These are phyloP conservation scores for Vollenhovia emeryi DNA, from an alignment of 1,140 invertebrate species.

Conservation along the genomic window DNA sequence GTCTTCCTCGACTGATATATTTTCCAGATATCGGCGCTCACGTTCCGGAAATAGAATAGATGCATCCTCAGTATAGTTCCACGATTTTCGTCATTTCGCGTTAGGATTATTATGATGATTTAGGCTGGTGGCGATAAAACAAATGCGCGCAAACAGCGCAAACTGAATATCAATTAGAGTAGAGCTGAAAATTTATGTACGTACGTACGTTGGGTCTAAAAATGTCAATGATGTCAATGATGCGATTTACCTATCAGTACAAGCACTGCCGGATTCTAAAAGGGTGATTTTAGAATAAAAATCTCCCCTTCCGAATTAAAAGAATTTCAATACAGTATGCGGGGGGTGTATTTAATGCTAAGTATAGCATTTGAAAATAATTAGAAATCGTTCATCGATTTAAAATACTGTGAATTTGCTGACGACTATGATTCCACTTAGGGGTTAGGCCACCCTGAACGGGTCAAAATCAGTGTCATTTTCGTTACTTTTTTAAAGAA, in stretches of 20 bases:
- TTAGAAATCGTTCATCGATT: no score
- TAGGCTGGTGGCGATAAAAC: neutral
- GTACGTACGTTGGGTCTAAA: conserved; percentile 4
- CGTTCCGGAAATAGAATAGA: conserved; percentile 61
- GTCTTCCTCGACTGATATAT: conserved; percentile 50
- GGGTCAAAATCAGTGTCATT: no score
- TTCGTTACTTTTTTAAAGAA: no score
- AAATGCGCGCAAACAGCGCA: neutral
- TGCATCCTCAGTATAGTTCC: neutral
- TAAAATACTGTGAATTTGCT: no score
- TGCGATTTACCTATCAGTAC: neutral
- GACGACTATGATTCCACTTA: no score
- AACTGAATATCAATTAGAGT: neutral
- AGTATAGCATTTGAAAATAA: no score
- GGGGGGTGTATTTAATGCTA: no score
- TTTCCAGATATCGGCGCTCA: neutral
- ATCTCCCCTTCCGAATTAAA: no score
- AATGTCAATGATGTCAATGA: conserved; percentile 8
- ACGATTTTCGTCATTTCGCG: neutral
- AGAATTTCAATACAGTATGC: no score
- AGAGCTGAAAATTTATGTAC: neutral
- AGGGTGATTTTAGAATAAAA: no score
- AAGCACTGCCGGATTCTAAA: no score
- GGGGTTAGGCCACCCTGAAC: no score
- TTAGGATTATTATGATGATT: conserved; percentile 20